Evolutionary conservation across 2,797 vertebrate genomes (phyloP).

Genomic region (Smutsia temminckii): DNA sequence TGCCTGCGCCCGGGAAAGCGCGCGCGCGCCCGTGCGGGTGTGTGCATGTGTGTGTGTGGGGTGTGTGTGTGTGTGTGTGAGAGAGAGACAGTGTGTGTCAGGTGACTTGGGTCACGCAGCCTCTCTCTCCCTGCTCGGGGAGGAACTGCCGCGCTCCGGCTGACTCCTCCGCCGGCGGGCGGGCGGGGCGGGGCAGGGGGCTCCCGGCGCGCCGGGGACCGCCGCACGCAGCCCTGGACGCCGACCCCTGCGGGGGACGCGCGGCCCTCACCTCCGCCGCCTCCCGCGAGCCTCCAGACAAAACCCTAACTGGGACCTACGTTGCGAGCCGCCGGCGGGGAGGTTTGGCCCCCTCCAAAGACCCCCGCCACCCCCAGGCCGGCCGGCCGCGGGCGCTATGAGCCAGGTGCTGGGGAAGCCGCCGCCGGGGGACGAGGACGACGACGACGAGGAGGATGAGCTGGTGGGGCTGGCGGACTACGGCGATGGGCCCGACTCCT

Average conservation of each 20-base stretch:
- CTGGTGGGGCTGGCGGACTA: conserved; percentile 84
- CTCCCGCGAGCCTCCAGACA: neutral
- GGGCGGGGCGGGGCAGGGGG: conserved; percentile 82
- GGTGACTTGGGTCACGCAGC: conserved; percentile 82
- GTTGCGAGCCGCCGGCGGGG: neutral
- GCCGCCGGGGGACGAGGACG: conserved; percentile 74
- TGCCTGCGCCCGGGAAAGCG: conserved; percentile 4
- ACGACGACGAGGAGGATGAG: conserved; percentile 84
- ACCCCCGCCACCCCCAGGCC: neutral
- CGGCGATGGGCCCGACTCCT: conserved; percentile 86
- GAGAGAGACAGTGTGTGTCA: conserved; percentile 73
- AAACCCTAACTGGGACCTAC: conserved; percentile 20
- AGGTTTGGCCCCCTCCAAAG: neutral
- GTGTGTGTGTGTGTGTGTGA: conserved; percentile 38
- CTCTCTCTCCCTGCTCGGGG: conserved; percentile 78
- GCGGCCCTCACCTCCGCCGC: conserved; percentile 23
- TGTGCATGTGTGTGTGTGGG: neutral
- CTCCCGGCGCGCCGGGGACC: conserved; percentile 78
- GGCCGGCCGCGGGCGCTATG: conserved; percentile 68
- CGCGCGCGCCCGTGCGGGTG: conserved; percentile 42
- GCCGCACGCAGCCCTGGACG: conserved; percentile 84
- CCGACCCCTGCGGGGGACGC: conserved; percentile 79
- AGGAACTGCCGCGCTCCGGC: conserved; percentile 78
- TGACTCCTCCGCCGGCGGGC: conserved; percentile 71
- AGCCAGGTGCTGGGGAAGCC: conserved; percentile 78